Percentiles rank a stretch among this genome's conserved stretches.
Conservation (phyloP, 2,797 vertebrate genomes). For the Meriones psammophilus region DNA sequence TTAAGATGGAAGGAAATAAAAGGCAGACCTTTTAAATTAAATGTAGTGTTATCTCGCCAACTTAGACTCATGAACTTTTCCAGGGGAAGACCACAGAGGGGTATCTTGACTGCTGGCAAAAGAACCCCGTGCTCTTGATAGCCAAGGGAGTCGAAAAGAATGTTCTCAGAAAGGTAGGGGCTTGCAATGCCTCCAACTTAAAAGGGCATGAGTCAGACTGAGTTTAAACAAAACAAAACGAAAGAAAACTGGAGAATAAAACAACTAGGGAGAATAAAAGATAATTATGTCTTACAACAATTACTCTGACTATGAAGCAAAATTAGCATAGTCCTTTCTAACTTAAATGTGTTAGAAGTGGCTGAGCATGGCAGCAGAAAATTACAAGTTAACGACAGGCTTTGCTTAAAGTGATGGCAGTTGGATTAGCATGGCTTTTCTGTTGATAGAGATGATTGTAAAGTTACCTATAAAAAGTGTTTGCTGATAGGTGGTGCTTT, state of each 20-base stretch:
- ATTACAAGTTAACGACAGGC: conserved; percentile 89
- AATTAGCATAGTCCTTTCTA: conserved; percentile 92
- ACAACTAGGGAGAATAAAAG: conserved; percentile 84
- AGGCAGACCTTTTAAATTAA: conserved; percentile 79
- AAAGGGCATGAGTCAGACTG: conserved; percentile 85
- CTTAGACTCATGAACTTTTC: conserved; percentile 35
- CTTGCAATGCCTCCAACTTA: conserved; percentile 80
- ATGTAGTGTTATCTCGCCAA: conserved; percentile 77
- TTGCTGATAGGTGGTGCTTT: conserved; percentile 79
- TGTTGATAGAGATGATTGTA: conserved; percentile 84
- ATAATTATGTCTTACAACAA: conserved; percentile 91
- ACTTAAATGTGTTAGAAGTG: conserved; percentile 91
- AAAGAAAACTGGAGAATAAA: conserved; percentile 88
- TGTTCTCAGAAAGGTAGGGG: conserved; percentile 83
- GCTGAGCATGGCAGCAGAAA: conserved; percentile 90
- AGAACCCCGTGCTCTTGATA: conserved; percentile 82
- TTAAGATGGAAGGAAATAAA: conserved; percentile 78
- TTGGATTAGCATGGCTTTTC: conserved; percentile 85
- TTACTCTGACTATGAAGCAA: conserved; percentile 90
- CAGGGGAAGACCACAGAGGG: conserved; percentile 80
- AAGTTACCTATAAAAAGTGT: conserved; percentile 87
- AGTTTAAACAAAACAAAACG: conserved; percentile 77
- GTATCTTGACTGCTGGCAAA: conserved; percentile 79
- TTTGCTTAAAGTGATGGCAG: conserved; percentile 88
- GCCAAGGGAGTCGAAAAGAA: conserved; percentile 85